phyloP scores from a whole-genome alignment of 2,888 invertebrate species.

The Schizaphis graminum region DNA sequence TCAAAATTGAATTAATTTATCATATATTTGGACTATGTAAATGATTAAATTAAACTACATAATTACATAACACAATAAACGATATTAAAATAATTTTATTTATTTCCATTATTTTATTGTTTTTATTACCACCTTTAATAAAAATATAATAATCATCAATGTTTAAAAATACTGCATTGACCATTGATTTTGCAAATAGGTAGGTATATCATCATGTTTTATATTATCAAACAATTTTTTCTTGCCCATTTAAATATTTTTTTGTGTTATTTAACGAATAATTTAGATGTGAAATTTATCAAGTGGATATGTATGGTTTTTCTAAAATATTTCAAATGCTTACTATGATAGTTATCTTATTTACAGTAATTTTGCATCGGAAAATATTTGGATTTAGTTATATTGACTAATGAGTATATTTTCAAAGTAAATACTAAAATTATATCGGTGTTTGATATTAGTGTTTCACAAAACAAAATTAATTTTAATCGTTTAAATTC shows the following conservation, averaged over 20 bases:
- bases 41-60: background rate
- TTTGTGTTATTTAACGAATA: no score
- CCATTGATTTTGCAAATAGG: background rate
- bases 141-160: background rate
- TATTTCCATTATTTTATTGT: background rate
- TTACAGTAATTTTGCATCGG: background rate
- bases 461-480: background rate
- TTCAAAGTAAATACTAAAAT: background rate
- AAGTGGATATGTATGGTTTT: no score
- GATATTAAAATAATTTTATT: background rate
- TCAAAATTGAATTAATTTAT: background rate
- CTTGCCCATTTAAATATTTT: no score
- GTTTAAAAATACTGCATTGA: background rate
- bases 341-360: background rate
- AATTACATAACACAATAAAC: background rate
- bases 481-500: background rate
- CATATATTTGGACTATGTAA: background rate
- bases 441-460: background rate
- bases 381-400: background rate
- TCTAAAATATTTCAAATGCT: background rate
- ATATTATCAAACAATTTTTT: background rate
- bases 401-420: background rate
- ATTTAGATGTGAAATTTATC: no score
- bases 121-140: background rate
- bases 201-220: background rate